These are phyloP conservation scores for Dryococelus australis DNA, from an alignment of 2,888 invertebrate genomes.

Conservation along the genomic window DNA sequence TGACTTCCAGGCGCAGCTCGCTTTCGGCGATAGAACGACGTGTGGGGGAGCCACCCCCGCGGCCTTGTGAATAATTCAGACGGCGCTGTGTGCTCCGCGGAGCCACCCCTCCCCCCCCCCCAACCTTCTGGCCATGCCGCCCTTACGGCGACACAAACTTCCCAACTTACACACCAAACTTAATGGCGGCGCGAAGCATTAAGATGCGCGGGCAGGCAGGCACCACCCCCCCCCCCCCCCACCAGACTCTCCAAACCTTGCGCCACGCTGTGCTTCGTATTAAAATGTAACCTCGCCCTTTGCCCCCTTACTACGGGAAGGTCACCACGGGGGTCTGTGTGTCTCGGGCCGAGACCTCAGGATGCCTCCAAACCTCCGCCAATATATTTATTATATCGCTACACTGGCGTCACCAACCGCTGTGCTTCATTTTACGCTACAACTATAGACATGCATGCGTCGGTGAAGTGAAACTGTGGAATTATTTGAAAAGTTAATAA, in stretches of 20 bases:
- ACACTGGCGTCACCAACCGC: too few relatives aligned
- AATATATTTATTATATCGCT: too few relatives aligned
- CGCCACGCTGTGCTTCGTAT: background rate
- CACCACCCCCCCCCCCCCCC: too few relatives aligned
- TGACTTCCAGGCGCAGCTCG: background rate
- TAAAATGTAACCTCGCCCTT: background rate
- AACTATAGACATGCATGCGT: too few relatives aligned
- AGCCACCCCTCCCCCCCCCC: background rate
- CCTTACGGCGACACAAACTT: background rate
- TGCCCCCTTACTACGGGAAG: too few relatives aligned
- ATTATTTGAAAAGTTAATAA: too few relatives aligned
- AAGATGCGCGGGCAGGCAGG: background rate
- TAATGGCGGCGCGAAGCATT: background rate
- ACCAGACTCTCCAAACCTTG: too few relatives aligned
- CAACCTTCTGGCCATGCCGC: too few relatives aligned
- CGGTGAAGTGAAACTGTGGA: too few relatives aligned
- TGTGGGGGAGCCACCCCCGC: background rate
- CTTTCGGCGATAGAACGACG: background rate
- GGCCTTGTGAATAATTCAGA: conserved; percentile 2
- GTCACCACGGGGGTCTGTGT: background rate
- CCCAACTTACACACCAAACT: background rate
- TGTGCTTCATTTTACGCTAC: too few relatives aligned
- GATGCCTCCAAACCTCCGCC: background rate
- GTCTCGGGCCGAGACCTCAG: background rate
- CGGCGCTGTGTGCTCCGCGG: background rate